Evolutionary conservation across 2,888 invertebrate genomes (phyloP), one percentile per base, ranked within the genome.

Genomic region (Protophormia terraenovae): DNA sequence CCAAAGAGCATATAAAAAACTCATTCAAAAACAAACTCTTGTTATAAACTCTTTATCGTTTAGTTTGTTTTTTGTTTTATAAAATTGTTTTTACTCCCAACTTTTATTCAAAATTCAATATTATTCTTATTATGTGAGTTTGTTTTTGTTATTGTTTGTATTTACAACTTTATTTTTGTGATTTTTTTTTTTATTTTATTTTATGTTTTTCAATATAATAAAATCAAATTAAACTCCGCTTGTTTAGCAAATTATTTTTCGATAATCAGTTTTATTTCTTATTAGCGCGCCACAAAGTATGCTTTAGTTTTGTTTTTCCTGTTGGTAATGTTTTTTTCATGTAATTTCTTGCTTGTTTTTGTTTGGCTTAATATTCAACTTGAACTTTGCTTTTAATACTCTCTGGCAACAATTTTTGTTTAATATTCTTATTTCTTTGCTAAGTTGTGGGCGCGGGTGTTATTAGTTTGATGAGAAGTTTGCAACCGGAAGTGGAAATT

Each of bases 221-320:
- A 84, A 80, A 79, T 81, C 77, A 78, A 83, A 81, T 83, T 78
- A 77, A 83, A 78, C 80, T 75, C 45, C 53, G 76, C 79, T 86
- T 76, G 79, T 66, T 86, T 77, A 84, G 73, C 78, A 78, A 81
- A 85, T 85, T 81, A 85, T 81, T 71, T 85, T 78, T 60, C 84
- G 78, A 81, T 84, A 81, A 84, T 84, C 84, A 73, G 77, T 77
- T 81, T 81, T 72, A 73, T 81, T 78, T 16, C 38, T 71, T 58
- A 32, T 73, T 53, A 47, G 62, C 66, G 73, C 73, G 77, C 86
- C 83, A 75, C 69, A 83, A 83, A 83, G 86, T 83, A 86, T 83
- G 72, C 83, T 75, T 53, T 75, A 62, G 64, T 64, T 82, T 62
- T 41, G 24, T 16, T 58, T 77, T 60, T 62, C 7, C 2, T 66